These are phyloP conservation scores for Julus scandinavius DNA, from an alignment of 2,888 invertebrate species.

Conservation along the genomic window DNA sequence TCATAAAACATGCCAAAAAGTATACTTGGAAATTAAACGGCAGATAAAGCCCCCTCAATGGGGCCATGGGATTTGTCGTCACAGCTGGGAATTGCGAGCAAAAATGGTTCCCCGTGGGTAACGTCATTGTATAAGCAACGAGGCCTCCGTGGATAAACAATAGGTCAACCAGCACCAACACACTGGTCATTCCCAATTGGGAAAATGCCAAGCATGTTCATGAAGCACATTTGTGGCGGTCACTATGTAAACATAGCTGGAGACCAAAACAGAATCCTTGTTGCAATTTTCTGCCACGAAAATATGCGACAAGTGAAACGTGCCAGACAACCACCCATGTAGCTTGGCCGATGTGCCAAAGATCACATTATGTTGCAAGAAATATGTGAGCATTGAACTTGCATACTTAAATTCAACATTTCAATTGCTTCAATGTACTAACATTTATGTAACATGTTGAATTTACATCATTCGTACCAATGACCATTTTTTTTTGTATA, in stretches of 20 bases:
- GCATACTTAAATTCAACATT: not conserved
- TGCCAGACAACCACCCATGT: constrained; percentile 21
- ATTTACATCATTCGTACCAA: too few relatives aligned
- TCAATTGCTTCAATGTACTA: not conserved
- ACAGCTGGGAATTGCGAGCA: not conserved
- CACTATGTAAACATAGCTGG: constrained; percentile 23
- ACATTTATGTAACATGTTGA: too few relatives aligned
- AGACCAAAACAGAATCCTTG: not conserved
- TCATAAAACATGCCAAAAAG: constrained; percentile 31
- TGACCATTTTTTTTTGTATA: too few relatives aligned
- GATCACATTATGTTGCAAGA: not conserved
- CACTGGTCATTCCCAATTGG: not conserved
- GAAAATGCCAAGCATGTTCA: constrained; percentile 3
- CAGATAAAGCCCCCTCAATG: constrained; percentile 1
- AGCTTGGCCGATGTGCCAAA: not conserved
- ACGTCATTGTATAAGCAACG: not conserved
- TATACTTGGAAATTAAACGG: constrained; percentile 14
- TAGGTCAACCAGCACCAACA: not conserved
- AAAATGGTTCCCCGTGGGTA: constrained; percentile 20
- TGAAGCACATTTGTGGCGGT: not conserved
- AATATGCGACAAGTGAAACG: not conserved
- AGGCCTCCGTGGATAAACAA: not conserved
- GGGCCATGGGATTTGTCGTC: not conserved
- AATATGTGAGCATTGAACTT: not conserved
- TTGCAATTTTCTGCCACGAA: not conserved